A percentile compares a stretch with the other conserved stretches of the same genome.
These are phyloP conservation scores for Aphelenchoides besseyi DNA, from an alignment of 1,140 invertebrate genomes.

Conservation along the genomic window DNA sequence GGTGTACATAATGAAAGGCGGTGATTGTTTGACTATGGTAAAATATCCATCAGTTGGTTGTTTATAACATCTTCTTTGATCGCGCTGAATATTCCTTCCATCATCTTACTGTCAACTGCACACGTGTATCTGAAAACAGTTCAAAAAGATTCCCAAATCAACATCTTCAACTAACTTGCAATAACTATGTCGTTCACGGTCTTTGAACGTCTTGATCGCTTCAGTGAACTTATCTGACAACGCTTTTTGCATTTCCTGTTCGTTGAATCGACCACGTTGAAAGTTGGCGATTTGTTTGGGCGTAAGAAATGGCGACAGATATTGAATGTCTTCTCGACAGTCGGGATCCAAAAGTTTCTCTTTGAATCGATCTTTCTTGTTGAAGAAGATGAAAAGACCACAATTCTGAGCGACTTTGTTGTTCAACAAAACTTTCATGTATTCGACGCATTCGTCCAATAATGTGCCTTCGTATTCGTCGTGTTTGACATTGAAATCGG, in stretches of 20 bases:
- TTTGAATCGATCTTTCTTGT: constrained; percentile 47
- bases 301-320: constrained; percentile 25
- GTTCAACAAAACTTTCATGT: constrained; percentile 41
- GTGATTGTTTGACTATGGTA: neutral
- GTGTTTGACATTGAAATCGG: constrained; percentile 50
- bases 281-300: constrained; percentile 30
- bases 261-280: constrained; percentile 36
- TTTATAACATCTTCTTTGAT: constrained; percentile 41
- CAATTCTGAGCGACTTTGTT: constrained; percentile 46
- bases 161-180: constrained; percentile 40
- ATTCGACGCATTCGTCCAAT: constrained; percentile 46
- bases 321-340: constrained; percentile 40
- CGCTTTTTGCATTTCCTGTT: constrained; percentile 37
- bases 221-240: constrained; percentile 36
- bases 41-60: neutral
- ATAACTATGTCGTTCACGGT: constrained; percentile 33
- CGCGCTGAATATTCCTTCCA: constrained; percentile 50
- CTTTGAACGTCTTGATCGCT: constrained; percentile 32
- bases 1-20: constrained; percentile 14
- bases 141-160: no score
- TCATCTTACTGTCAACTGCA: constrained; percentile 51
- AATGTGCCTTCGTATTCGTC: constrained; percentile 45
- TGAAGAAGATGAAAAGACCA: constrained; percentile 53
- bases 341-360: constrained; percentile 39
- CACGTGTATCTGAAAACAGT: constrained; percentile 46